Percentiles rank a stretch among this genome's conserved stretches.
Evolutionary conservation across 2,888 invertebrate genomes (phyloP).

Genomic region (Acleris cristana): DNA sequence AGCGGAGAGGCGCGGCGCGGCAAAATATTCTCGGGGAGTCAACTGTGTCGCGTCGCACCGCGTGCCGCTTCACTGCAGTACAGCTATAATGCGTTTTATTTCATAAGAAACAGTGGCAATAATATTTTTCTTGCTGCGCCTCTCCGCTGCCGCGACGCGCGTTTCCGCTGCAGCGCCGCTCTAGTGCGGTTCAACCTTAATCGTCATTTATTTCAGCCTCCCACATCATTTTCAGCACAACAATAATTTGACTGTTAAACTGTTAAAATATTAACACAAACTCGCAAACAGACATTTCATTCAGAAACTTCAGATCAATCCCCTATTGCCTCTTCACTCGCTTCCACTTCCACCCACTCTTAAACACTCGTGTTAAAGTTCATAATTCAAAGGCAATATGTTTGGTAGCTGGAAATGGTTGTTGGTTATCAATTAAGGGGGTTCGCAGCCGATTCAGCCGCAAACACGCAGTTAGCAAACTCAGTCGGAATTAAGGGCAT

Average conservation of each 20-base stretch:
- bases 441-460: constrained; percentile 41
- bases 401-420: constrained; percentile 15
- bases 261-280: constrained; percentile 28
- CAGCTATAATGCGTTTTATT: too few relatives aligned
- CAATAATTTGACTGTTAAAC: constrained; percentile 5
- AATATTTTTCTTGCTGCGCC: too few relatives aligned
- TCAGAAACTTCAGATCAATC: constrained; percentile 21
- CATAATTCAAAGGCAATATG: neutral
- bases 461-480: constrained; percentile 47
- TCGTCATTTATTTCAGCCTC: too few relatives aligned
- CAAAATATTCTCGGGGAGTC: too few relatives aligned
- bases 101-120: too few relatives aligned
- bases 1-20: too few relatives aligned
- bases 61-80: too few relatives aligned
- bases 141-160: too few relatives aligned
- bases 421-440: constrained; percentile 42
- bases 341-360: neutral
- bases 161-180: too few relatives aligned
- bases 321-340: neutral
- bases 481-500: constrained; percentile 43
- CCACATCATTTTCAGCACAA: too few relatives aligned
- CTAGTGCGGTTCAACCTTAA: too few relatives aligned
- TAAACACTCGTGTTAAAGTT: neutral
- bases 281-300: constrained; percentile 28
- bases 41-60: too few relatives aligned